Evolutionary conservation across 2,888 invertebrate species (phyloP), one percentile per base, ranked within the genome.

Genomic region (Andricus quercusramuli): DNA sequence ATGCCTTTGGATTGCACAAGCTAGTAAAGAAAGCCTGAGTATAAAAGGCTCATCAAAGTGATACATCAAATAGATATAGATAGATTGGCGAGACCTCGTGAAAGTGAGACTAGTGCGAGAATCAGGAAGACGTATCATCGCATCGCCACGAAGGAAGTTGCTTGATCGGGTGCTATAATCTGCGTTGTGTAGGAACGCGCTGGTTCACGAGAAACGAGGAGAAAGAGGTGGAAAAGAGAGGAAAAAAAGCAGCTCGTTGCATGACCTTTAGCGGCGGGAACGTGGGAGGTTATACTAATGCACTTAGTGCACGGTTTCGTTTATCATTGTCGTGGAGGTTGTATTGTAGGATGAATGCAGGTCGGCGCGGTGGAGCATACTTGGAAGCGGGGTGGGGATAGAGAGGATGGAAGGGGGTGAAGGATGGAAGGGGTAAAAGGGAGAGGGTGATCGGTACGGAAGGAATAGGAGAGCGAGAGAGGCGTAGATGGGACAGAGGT

Each of bases 261-360:
- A 88, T 91, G 91, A 91, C 91, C 91, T 91, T 91, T 91, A 91
- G 87, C 88, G 88, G 89, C 86, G 89, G 86, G 87, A 89, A 91
- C 90, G 90, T 91, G 90, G 90, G 90, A 91, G 91, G 90, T 89
- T 86, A 85, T 87, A 25, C 25, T 25, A 88, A 88, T 88, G 87
- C 87, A 88, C 88, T 88, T 88, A 85, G 87, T 85, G 85, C 86
- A 87, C 87, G 85, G 86, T 87, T 87, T 88, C 86, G 88, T 88
- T 87, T 86, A 88, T 88, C 86, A 86, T 85, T 85, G 85, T 83
- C 83, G 85, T 86, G 81, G 81, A 81, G 80, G 81, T 82, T 83
- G 84, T 81, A 82, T 85, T 81, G 84, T 79, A 80, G 84, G 81
- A 87, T 86, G 88, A 89, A 89, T 88, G 86, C 88, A 88, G 88